These are phyloP conservation scores for Macroglossus sobrinus DNA, from an alignment of 2,113 vertebrate species.

Conservation along the genomic window DNA sequence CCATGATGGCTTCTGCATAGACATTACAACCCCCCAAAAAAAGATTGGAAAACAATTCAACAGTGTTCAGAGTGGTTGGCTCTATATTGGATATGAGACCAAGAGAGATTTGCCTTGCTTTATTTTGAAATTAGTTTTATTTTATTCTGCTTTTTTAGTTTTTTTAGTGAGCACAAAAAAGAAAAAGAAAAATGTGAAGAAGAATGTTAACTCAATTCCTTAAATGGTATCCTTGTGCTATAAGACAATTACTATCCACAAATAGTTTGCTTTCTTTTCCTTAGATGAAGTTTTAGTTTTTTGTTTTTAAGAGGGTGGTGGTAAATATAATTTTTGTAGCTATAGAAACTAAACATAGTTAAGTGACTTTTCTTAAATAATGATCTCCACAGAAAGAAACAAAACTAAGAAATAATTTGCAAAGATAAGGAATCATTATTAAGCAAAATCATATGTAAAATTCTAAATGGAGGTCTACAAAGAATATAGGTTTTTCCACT, in stretches of 20 bases:
- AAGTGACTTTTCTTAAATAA: neutral
- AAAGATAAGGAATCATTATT: neutral
- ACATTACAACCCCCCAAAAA: accelerated
- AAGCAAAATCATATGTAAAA: neutral
- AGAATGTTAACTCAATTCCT: neutral
- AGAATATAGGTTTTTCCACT: conserved; percentile 9
- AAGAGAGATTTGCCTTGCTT: neutral
- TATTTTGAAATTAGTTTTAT: conserved; percentile 11
- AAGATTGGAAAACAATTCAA: neutral
- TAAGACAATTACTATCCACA: neutral
- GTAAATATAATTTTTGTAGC: neutral
- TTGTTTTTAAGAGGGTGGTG: neutral
- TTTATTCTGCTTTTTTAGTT: neutral
- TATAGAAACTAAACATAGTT: neutral
- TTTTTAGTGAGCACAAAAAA: neutral
- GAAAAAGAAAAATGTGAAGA: neutral
- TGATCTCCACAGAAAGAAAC: neutral
- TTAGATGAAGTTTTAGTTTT: neutral
- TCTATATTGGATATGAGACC: neutral
- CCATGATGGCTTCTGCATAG: neutral
- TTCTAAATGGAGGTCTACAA: neutral
- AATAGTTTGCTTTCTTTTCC: neutral
- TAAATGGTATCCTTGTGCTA: neutral
- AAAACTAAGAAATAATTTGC: neutral
- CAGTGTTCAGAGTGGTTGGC: neutral